Percentiles rank a stretch among this genome's conserved stretches.
phyloP scores from a whole-genome alignment of 2,888 invertebrate genomes.

The Homarus gammarus region DNA sequence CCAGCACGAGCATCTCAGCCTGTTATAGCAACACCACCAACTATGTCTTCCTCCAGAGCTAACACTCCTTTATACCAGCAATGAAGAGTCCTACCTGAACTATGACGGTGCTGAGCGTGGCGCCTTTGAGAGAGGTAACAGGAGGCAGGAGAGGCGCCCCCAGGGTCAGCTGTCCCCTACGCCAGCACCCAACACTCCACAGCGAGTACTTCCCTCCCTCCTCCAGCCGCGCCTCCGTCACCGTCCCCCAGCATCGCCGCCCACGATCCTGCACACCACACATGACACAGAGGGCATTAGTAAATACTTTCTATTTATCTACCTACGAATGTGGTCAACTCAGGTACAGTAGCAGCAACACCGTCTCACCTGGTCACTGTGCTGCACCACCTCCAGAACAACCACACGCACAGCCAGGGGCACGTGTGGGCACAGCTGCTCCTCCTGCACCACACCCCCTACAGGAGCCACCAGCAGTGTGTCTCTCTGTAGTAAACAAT shows the following conservation, averaged over 20 bases:
- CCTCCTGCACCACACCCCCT: neutral
- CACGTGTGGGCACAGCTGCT: neutral
- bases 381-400: neutral
- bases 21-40: no score
- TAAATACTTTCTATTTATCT: neutral
- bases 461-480: neutral
- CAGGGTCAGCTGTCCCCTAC: neutral
- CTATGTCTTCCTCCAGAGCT: no score
- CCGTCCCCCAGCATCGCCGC: neutral
- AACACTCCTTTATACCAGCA: no score
- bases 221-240: neutral
- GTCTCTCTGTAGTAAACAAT: neutral
- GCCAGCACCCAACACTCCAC: slow-evolving; percentile 19
- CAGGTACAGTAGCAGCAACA: neutral
- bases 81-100: neutral
- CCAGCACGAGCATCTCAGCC: no score
- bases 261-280: neutral
- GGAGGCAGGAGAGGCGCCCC: neutral
- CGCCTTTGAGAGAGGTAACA: slow-evolving; percentile 24
- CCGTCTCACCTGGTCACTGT: no score
- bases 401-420: slow-evolving; percentile 12
- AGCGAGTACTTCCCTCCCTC: neutral
- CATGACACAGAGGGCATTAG: neutral
- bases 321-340: neutral
- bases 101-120: neutral